Conservation (phyloP, 2,888 invertebrate genomes). For the Hartigia nigra region DNA sequence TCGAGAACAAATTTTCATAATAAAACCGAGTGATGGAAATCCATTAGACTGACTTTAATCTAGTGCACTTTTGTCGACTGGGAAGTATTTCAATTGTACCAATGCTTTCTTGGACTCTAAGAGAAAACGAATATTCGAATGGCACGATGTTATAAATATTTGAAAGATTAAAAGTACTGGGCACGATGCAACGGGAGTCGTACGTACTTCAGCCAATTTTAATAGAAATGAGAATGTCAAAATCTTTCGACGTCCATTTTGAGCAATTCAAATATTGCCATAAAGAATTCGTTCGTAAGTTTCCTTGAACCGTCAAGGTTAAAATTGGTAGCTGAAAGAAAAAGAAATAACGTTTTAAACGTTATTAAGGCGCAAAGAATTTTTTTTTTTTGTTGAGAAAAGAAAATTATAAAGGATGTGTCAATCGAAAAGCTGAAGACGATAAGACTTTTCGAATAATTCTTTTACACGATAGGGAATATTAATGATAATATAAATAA, state of each 20-base stretch:
- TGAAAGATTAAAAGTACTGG: background rate
- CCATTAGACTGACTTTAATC: slow-evolving; percentile 21
- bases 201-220: background rate
- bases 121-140: background rate
- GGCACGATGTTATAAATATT: background rate
- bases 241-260: background rate
- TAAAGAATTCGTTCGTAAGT: background rate
- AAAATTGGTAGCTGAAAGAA: background rate
- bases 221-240: background rate
- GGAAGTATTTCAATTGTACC: background rate
- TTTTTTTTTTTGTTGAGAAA: background rate
- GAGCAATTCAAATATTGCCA: background rate
- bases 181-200: background rate
- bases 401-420: background rate
- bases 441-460: background rate
- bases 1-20: background rate
- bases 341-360: background rate
- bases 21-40: slow-evolving; percentile 15
- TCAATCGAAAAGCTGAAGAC: background rate
- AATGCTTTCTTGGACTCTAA: background rate
- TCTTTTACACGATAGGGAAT: background rate
- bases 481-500: background rate
- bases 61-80: background rate
- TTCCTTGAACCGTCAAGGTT: background rate
- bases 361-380: background rate